These are phyloP conservation scores for Atta cephalotes DNA, from an alignment of 1,140 invertebrate species.

Conservation along the genomic window DNA sequence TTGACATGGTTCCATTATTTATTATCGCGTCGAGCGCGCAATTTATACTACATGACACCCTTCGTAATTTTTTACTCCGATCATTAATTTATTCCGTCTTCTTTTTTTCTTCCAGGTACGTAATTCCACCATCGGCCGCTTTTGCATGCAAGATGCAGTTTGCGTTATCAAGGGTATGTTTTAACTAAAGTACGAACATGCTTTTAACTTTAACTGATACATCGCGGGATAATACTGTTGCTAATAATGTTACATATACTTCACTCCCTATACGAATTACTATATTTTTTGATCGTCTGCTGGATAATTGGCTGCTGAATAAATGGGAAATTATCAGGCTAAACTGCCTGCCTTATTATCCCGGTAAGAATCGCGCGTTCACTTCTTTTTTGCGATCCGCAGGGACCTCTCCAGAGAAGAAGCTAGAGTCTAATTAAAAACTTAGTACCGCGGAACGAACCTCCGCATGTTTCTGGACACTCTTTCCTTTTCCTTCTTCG, in stretches of 20 bases:
- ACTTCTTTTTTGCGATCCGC: conserved; percentile 33
- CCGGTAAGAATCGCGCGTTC: conserved; percentile 34
- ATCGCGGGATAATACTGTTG: conserved; percentile 1
- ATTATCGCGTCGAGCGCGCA: conserved; percentile 36
- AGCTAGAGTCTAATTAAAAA: conserved; percentile 61
- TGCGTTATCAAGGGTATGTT: conserved; percentile 24
- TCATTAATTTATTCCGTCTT: conserved; percentile 22
- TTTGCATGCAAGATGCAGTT: neutral
- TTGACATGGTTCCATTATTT: conserved; percentile 45
- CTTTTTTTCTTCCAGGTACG: conserved; percentile 44
- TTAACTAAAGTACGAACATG: neutral
- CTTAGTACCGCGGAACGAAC: conserved; percentile 41
- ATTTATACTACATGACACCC: conserved; percentile 26
- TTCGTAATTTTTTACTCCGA: conserved; percentile 1
- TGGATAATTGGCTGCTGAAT: conserved; percentile 22
- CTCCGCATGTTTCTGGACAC: conserved; percentile 58
- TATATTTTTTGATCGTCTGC: neutral
- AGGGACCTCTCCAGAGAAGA: conserved; percentile 37
- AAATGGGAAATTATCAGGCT: conserved; percentile 46
- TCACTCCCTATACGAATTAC: neutral
- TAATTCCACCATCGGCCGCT: neutral
- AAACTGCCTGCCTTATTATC: conserved; percentile 56
- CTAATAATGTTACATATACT: conserved; percentile 14
- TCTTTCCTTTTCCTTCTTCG: conserved; percentile 26
- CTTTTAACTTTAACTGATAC: neutral